A percentile compares a stretch with the other conserved stretches of the same genome.
phyloP scores from a whole-genome alignment of 2,797 vertebrate genomes.

The Tympanoctomys barrerae region DNA sequence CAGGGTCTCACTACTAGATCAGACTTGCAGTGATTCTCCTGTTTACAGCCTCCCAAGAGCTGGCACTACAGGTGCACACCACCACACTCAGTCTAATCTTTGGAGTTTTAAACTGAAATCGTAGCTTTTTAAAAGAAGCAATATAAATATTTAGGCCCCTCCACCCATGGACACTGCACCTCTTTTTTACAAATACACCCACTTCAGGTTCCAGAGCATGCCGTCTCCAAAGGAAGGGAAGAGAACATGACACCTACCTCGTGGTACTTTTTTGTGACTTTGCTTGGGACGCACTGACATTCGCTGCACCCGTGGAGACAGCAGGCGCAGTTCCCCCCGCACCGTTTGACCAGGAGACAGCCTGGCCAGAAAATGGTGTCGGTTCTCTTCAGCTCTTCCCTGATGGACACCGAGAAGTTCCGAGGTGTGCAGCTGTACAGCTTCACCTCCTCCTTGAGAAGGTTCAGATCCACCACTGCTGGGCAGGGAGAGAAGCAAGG shows the following conservation, averaged over 20 bases:
- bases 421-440: constrained; percentile 98
- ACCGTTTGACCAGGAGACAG: constrained; percentile 98
- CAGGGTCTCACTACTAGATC: no score
- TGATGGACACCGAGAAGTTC: constrained; percentile 96
- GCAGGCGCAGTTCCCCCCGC: constrained; percentile 98
- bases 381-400: constrained; percentile 97
- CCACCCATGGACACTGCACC: no score
- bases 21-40: no score
- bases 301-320: constrained; percentile 95
- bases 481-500: constrained; percentile 51
- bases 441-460: constrained; percentile 95
- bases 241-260: constrained; percentile 90
- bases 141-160: background rate
- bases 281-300: constrained; percentile 95
- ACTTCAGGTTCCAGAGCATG: background rate
- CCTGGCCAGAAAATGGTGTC: constrained; percentile 99
- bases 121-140: background rate
- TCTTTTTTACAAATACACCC: background rate
- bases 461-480: constrained; percentile 94
- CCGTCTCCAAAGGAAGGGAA: background rate
- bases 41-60: no score
- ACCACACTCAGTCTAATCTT: no score
- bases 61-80: no score
- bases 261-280: constrained; percentile 96
- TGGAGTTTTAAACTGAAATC: background rate